Conservation (phyloP, 2,113 vertebrate genomes). For the Varanus salvator region DNA sequence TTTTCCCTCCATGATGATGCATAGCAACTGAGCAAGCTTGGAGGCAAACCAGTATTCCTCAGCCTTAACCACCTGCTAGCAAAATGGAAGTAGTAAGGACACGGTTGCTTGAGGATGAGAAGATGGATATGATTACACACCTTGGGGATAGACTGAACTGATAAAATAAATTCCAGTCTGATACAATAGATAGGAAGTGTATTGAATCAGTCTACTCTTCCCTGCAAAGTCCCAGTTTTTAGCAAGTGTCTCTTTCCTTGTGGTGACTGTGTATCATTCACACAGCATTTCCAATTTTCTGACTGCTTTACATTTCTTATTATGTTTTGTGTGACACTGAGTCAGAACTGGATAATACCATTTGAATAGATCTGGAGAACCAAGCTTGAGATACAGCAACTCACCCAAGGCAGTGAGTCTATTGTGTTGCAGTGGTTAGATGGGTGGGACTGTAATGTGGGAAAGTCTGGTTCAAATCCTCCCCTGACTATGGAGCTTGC, state of each 20-base stretch:
- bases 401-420: neutral
- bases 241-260: neutral
- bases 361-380: neutral
- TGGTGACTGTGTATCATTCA: conserved; percentile 15
- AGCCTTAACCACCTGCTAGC: neutral
- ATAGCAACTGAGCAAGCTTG: too few relatives aligned
- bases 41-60: neutral
- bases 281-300: rapidly evolving
- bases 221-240: conserved; percentile 13
- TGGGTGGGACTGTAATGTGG: neutral
- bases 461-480: neutral
- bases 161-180: neutral
- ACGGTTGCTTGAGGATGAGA: neutral
- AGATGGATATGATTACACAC: neutral
- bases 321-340: neutral
- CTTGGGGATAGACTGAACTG: neutral
- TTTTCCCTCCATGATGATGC: too few relatives aligned
- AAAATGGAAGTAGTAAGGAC: neutral
- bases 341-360: neutral
- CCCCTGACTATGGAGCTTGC: too few relatives aligned
- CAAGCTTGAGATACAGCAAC: neutral
- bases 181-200: neutral
- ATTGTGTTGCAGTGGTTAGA: neutral
- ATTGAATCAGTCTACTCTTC: neutral
- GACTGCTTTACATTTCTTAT: neutral